Evolutionary conservation across 2,888 invertebrate species (phyloP), one percentile per base, ranked within the genome.

Genomic region (Cabera pusaria): DNA sequence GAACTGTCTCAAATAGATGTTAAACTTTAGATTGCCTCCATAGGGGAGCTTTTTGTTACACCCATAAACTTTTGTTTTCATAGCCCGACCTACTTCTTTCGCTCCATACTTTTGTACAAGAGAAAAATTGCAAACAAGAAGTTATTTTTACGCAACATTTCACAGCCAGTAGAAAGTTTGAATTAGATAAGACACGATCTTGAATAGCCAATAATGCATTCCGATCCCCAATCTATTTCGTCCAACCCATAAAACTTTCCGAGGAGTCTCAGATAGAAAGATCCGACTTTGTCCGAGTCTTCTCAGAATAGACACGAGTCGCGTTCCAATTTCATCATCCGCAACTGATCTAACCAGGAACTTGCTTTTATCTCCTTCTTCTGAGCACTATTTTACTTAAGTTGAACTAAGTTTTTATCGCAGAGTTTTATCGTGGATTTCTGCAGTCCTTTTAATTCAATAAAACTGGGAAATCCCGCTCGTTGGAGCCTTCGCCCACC

Each of bases 171-270:
- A 47, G 44, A 47, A 52, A 49, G 48, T 53, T 50, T 37, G 35
- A 49, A 51, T 49, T 47, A 54, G 57, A 57, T 63, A 63, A 64
- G 72, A 72, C 70, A 69, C 69, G 72, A 81, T 79, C 73, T 72
- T 67, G 66, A 72, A 79, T 70, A 72, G 75, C 71, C 72, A 81
- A 78, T 81, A 81, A 81, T 75, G 74, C 77, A 81, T 76, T 71
- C 71, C 64, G 61, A 64, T 68, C 68, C 67, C 67, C 74, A 72
- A 79, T 80, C 72, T 74, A 80, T 80, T 72, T 77, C 72, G 68
- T 75, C 73, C 74, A 72, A 69, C 62, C 73, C 75, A 74, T 82
- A 78, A 80, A 84, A 82, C 76, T 82, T 84, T 72, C 64, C 61
- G 62, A 64, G 59, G 59, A 57, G 57, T 56, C 63, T 67, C 68